Base-by-base conservation (phyloP, 2,888 invertebrate genomes). In the Cephus nigrinus region DNA sequence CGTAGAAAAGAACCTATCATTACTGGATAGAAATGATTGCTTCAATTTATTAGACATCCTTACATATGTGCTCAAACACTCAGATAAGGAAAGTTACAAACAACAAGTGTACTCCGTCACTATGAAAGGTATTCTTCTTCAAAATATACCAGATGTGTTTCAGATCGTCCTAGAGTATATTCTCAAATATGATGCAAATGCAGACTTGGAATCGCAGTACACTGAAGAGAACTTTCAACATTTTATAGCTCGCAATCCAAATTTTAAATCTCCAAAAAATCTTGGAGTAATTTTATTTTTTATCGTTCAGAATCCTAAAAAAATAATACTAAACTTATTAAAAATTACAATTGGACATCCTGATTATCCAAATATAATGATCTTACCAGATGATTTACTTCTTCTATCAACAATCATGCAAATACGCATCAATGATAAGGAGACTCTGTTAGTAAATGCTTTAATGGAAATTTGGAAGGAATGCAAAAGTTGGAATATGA, bases 271-370 rank as follows among this genome's bases (percentile, higher is more conserved):
- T 0, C 30, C 82, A 11, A 69, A 33, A 33, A 82, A 1, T 77
- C 76, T 11, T 80, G 76, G 74, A 79, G 80, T 68, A 83, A 15
- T 82, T 82, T 15, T 88, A 75, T 69, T 89, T 68, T 84, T 83
- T 80, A 34, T 87, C 34, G 34, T 86, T 73, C 84, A 87, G 80
- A 86, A 85, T 82, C 86, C 88, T 0, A 84, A 80, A 33, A 83
- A 84, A 68, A 84, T 88, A 12, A n/a, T 90, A 32, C 82, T 79
- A 11, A 84, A 85, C 36, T 82, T 91, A 0, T 31, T 90, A 0
- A 88, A 86, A 82, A 86, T 88, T 33, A 78, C 84, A 5, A 84
- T 90, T 31, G 90, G 90, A 4, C 82, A 85, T 75, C 36, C 80
- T 0, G 79, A 82, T 0, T 90, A 86, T 68, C 68, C 75, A 1